Conservation (phyloP, 1,140 invertebrate species). For the Zaprionus inermis region DNA sequence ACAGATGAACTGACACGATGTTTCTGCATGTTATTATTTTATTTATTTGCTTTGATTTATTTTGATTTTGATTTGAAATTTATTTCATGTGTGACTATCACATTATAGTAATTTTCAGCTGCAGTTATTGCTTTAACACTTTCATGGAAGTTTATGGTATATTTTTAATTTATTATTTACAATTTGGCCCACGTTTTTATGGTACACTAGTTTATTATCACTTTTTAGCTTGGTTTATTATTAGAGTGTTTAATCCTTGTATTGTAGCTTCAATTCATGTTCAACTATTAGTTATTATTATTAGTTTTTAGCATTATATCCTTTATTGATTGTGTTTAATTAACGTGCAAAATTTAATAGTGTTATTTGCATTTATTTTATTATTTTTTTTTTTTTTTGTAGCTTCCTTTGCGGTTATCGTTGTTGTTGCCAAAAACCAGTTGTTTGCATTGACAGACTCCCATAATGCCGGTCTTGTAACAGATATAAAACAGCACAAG, state of each 20-base stretch:
- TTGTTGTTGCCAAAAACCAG: conserved; percentile 78
- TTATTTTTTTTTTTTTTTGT: background rate
- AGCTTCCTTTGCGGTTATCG: background rate
- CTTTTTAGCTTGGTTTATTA: background rate
- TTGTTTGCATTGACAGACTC: conserved; percentile 84
- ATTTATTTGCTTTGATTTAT: background rate
- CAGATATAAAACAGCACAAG: conserved; percentile 84
- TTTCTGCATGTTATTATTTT: too few relatives aligned
- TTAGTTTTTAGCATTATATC: background rate
- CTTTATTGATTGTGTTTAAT: background rate
- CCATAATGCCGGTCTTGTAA: conserved; percentile 84
- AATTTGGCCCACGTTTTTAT: background rate
- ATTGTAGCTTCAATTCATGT: background rate
- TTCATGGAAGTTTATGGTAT: background rate
- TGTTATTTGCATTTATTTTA: background rate
- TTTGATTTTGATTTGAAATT: too few relatives aligned
- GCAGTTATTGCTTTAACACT: background rate
- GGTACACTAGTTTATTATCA: background rate
- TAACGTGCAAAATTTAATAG: background rate
- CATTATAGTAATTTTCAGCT: background rate
- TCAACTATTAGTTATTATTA: background rate
- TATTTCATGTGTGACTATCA: too few relatives aligned
- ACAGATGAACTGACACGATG: too few relatives aligned
- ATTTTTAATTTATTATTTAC: background rate
- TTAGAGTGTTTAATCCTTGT: background rate